Base-by-base conservation (phyloP, 2,113 vertebrate genomes). In the Tachysurus vachellii region DNA sequence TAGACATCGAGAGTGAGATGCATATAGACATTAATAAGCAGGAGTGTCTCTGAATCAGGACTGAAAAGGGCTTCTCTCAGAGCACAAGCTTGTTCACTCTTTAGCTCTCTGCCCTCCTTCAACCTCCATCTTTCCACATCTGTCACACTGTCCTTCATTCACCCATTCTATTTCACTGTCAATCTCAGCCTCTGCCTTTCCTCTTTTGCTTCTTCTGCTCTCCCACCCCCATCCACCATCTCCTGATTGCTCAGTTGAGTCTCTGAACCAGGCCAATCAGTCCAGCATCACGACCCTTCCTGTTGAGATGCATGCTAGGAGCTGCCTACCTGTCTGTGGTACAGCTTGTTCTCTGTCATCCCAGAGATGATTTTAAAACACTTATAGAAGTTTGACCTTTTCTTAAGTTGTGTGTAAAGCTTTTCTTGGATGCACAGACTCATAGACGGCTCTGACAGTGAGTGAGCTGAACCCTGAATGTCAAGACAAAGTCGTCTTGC, bases 111-210 rank as follows among this genome's bases (percentile, higher is more conserved):
- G 85, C 82, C 88, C 83, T 79, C 84, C 82, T 88, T 89, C 79
- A 14, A 42, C 86, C 91, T 50, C 13, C 47, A 53, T 88, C 73
- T 59, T 70, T 88, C 54, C 57, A 44, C 66, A 80, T 36, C 17
- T 59, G 71, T 86, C 81, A 86, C 26, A 28, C 88, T 80, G 86
- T 84, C 90, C 70, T 73, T 62, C 80, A 54, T 75, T 19, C 82
- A 87, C 85, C 84, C 83, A 13, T 73, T 77, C 31, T 16, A n/a
- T 77, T 53, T 92, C 88, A 89, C 87, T 80, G 87, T 89, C 90
- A 91, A 91, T 93, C 92, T 84, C 89, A 89, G 85, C 26, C 50
- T 79, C 26, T 53, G 91, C 91, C 89, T 92, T 36, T 91, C 91
- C 83, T 91, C 91, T 66, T 36, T 71, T 19, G 56, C 50, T 56